Base-by-base conservation (phyloP, 53 echinoderm and acorn worm genomes). In the Arbacia lixula region DNA sequence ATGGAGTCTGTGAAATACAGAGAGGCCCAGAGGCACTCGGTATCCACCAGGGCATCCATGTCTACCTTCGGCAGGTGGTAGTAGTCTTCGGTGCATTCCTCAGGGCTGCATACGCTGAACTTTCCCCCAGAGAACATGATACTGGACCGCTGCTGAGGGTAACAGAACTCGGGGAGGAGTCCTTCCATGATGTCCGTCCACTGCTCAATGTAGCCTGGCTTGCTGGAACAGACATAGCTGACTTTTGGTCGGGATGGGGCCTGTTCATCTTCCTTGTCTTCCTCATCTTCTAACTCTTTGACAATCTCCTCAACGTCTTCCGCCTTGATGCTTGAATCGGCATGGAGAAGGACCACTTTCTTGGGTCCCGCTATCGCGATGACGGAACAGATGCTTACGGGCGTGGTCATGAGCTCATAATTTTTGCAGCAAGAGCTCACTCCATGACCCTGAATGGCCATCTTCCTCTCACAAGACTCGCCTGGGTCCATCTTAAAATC, bases 11-110 rank as follows among this genome's bases (percentile, higher is more conserved):
- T 81, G 34, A 81, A 81, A 50, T 63, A 81, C 21, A 81, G 82
- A 19, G 82, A 81, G 12, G 82, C 82, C 82, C 82, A 81, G 24
- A 81, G 82, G 50, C 82, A 81, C 33, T 81, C 82, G 1, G 82
- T 81, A 33, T 81, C 82, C 28, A 81, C 82, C 62, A 81, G 62
- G 30, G 64, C 82, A 20, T 61, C 50, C 82, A 63, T n/a, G 46
- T 81, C 82, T 12, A 32, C 17, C 34, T 33, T 61, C 29, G 82
- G 82, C 31, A 81, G 64, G 46, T 81, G 82, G 33, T 63, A 81
- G 34, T 50, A 81, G 30, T 32, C 63, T 49, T 81, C 82, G 0
- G 30, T 46, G 9, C 32, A 12, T n/a, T 64, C 82, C 3, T 62
- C 29, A 1, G 63, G 33, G 43, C 51, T 34, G 34, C 82, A 81